Base-by-base conservation (phyloP, 1,140 invertebrate species). In the Brachionus paranguensis region DNA sequence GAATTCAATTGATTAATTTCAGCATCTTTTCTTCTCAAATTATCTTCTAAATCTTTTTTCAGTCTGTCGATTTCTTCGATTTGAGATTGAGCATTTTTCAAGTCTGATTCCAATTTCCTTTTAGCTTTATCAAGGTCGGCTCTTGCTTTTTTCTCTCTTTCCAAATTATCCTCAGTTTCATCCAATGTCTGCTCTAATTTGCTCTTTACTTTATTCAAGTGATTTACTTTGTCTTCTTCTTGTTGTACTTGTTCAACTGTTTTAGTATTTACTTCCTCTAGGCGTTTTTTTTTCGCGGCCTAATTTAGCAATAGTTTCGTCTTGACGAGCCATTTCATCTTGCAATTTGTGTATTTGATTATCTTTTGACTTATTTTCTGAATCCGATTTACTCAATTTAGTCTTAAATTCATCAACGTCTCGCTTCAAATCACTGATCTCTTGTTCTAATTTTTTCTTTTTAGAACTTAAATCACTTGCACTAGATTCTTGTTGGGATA, bases 281-380 rank as follows among this genome's bases (percentile, higher is more conserved):
- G 92, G 87, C 95, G 92, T 91, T 99, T 99, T 94, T n/a, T 98
- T 99, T 88, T 99, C 97, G 90, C 99, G 98, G 92, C 96, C 97
- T 88, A 99, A 91, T 90, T 99, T 99, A 92, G 98, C 97, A 92
- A 99, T 97, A 89, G 97, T 93, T 89, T 99, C 97, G 89, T 99
- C 97, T 90, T 99, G 97, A 90, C 97, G 95, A 86, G 96, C 96
- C 91, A 99, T 99, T 90, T 98, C 96, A 87, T 97, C 47, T 43
- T 78, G 68, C 29, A 84, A 72, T 53, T 96, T 98, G 87, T 96
- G 93, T 91, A 99, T 99, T 91, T 99, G 97, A 91, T 99, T 96
- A 88, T 99, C 97, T 89, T 98, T 98, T 88, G 95, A 96, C 85
- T 95, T 94, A 90, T 98, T 98, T 90, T 99, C 96, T 90, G 97